A percentile compares a stretch with the other conserved stretches of the same genome.
phyloP scores from a whole-genome alignment of 2,113 vertebrate genomes.

The Oreochromis aureus region DNA sequence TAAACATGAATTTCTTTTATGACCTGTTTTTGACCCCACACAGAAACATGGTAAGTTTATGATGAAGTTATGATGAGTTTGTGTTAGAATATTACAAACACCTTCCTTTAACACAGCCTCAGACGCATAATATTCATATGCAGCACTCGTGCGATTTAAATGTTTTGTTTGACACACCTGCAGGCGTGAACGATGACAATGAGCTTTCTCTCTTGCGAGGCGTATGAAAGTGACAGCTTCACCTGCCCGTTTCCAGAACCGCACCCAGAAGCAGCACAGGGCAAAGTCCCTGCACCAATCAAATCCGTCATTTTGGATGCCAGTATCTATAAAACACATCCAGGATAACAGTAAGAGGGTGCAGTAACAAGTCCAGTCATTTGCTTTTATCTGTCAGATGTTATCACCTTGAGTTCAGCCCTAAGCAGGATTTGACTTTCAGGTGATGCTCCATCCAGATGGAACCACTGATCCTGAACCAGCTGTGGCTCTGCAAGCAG shows the following conservation, averaged over 20 bases:
- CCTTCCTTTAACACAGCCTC: not conserved
- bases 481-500: conserved; percentile 73
- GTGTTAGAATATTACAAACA: not conserved
- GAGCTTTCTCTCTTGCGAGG: conserved; percentile 73
- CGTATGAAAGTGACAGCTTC: conserved; percentile 77
- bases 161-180: conserved; percentile 68
- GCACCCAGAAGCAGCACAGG: conserved; percentile 24
- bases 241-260: conserved; percentile 67
- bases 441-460: conserved; percentile 66
- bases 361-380: not conserved
- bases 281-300: conserved; percentile 52
- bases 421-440: conserved; percentile 80
- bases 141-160: not conserved
- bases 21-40: not conserved
- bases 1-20: not conserved
- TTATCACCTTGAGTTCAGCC: conserved; percentile 78
- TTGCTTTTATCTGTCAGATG: not conserved
- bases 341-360: not conserved
- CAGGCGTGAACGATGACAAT: conserved; percentile 76
- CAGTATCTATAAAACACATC: conserved; percentile 50
- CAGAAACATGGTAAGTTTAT: not conserved
- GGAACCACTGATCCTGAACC: conserved; percentile 80
- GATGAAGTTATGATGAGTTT: not conserved
- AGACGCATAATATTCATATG: not conserved
- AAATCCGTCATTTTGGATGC: conserved; percentile 68